Base-by-base conservation (phyloP, 2,888 invertebrate genomes). In the Brenthis ino region DNA sequence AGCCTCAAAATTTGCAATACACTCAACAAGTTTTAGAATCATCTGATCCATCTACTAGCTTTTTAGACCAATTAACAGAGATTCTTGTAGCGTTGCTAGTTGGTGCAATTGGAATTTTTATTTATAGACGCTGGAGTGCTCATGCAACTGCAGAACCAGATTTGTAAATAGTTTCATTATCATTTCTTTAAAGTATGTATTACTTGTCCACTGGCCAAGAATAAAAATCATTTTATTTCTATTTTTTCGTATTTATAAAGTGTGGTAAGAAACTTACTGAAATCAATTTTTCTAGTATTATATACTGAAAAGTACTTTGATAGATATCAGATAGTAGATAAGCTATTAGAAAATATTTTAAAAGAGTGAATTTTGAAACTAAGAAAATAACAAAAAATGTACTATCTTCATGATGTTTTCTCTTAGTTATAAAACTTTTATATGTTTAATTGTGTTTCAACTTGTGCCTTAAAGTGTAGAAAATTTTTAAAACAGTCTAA, bases 81-180 rank as follows among this genome's bases (percentile, higher is more conserved):
- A 85, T 92, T 68, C 77, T 93, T 65, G 85, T 91, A 33, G 92
- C 89, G 53, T 79, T 92, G n/a, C 81, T 93, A 51, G 80, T 91
- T 50, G 91, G 91, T 60, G 90, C 86, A n/a, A 78, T 91, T 71
- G 87, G 85, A 33, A 88, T 93, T 76, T 92, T 92, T 72, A 83
- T 93, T 68, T 93, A 89, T 78, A 83, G 93, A 70, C 91, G 93
- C 73, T 92, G 89, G 91, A 88, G 83, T 77, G 83, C 76, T 47
- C 70, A 84, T 66, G 71, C 81, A 24, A 72, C 81, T 61, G 77
- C 85, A 69, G 88, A 89, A 69, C 76, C 86, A 57, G 86, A 90
- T 69, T 76, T 89, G 76, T 89, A 86, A 86, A 65, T 67, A 13
- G 61, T 43, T 47, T 4, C n/a, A 16, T 47, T 16, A 6, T 24